Conservation (phyloP, 2,797 vertebrate species). For the Brotula barbata region DNA sequence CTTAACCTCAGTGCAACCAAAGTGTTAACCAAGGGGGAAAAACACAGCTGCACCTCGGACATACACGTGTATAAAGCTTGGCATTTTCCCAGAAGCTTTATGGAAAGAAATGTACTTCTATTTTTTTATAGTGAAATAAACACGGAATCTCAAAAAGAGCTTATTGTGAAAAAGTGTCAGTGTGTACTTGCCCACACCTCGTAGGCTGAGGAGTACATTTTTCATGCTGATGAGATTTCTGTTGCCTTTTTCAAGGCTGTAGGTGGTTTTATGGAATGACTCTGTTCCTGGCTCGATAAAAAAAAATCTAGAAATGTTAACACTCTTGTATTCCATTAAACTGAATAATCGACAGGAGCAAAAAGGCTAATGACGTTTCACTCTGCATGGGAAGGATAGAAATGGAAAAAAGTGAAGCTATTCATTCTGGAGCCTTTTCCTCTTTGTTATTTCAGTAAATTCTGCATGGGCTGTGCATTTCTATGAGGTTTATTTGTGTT, state of each 20-base stretch:
- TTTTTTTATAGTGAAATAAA: no score
- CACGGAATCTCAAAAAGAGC: conserved; percentile 55
- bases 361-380: conserved; percentile 22
- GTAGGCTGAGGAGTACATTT: conserved; percentile 1
- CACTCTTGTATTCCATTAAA: conserved; percentile 27
- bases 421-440: background rate
- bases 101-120: no score
- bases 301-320: conserved; percentile 8
- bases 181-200: conserved; percentile 25
- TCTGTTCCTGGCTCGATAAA: conserved; percentile 1
- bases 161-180: conserved; percentile 51
- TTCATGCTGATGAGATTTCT: conserved; percentile 45
- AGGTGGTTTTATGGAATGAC: conserved; percentile 10
- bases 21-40: no score
- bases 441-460: conserved; percentile 15
- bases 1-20: conserved; percentile 25
- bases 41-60: no score
- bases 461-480: conserved; percentile 1
- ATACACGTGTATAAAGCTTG: no score
- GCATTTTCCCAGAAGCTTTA: no score
- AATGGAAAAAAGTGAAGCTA: conserved; percentile 4
- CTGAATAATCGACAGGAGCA: conserved; percentile 14
- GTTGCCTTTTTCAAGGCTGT: conserved; percentile 1
- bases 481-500: background rate
- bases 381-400: conserved; percentile 4